Base-by-base conservation (phyloP, 2,113 vertebrate species). In the Chrysochloris asiatica region DNA sequence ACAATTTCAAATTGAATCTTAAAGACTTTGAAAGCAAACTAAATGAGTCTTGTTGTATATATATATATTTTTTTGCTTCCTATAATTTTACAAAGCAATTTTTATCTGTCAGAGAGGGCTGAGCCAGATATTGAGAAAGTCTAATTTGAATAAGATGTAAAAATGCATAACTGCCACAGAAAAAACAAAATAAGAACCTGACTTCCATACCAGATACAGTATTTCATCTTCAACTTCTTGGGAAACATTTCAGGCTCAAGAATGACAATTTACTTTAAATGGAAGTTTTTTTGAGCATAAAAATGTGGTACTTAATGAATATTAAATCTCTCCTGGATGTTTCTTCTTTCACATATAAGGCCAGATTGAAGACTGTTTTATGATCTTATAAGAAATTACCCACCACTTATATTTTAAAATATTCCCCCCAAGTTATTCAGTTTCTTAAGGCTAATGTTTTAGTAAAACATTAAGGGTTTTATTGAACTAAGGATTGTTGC, bases 11-110 rank as follows among this genome's bases (percentile, higher is more conserved):
- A 77, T 76, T 94, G 50, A 13, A 96, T 94, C 71, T 76, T 96
- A 94, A 96, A 90, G 28, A 93, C 73, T 94, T 96, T 94, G 87
- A 95, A 96, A 91, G 45, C 79, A 80, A 96, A 96, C 69, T 24
- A 96, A 96, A 96, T 94, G 17, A 96, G 88, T 26, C 33, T 89
- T 36, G 65, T 36, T 76, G 28, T 86, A 67, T 0, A 0, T 72
- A n/a, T 59, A 54, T 54, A 36, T 93, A n/a, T n/a, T n/a, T n/a
- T 89, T 94, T 93, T 45, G 22, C n/a, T 94, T 90, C 45, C 52
- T 96, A 45, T 69, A 96, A 88, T 94, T 94, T 97, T 94, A 61
- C 26, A 82, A 94, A 56, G 45, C 90, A 93, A 88, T 93, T 93
- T 96, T 94, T 95, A 89, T 92, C 11, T 93, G 5, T 77, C 95